These are phyloP conservation scores for Prolemur simus DNA, from an alignment of 2,113 vertebrate genomes.

Conservation along the genomic window DNA sequence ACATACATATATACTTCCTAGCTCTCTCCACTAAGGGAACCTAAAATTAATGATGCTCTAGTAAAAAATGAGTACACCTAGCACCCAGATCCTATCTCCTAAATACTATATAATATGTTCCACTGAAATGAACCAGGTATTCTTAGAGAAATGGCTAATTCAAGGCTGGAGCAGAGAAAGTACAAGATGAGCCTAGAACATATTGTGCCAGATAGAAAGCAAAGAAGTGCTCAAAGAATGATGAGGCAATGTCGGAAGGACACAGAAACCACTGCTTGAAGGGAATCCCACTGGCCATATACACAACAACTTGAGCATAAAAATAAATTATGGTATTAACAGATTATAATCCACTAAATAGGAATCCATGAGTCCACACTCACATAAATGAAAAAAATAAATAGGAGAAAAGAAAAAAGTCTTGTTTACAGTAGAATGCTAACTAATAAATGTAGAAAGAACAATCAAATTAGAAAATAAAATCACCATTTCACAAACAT, in stretches of 20 bases:
- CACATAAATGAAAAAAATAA: background rate
- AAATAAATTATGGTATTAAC: background rate
- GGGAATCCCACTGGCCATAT: background rate
- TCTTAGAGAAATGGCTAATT: background rate
- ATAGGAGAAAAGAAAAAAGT: background rate
- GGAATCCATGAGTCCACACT: background rate
- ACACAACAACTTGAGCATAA: background rate
- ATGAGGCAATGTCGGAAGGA: background rate
- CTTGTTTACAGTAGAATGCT: background rate
- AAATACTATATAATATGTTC: background rate
- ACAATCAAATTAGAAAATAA: background rate
- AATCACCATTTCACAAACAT: background rate
- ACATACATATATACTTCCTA: background rate
- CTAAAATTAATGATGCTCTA: too few relatives aligned
- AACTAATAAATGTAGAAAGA: background rate
- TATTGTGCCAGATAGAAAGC: background rate
- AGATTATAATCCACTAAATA: background rate
- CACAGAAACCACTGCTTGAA: background rate
- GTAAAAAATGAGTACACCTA: background rate
- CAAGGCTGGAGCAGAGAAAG: background rate
- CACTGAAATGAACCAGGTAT: background rate
- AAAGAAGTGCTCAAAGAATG: background rate
- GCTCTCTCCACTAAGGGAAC: background rate
- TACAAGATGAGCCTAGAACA: background rate
- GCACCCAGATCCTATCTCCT: background rate